Conservation (phyloP, 30 jellyfish, hydroid and myxozoan genomes). For the Morbakka virulenta region DNA sequence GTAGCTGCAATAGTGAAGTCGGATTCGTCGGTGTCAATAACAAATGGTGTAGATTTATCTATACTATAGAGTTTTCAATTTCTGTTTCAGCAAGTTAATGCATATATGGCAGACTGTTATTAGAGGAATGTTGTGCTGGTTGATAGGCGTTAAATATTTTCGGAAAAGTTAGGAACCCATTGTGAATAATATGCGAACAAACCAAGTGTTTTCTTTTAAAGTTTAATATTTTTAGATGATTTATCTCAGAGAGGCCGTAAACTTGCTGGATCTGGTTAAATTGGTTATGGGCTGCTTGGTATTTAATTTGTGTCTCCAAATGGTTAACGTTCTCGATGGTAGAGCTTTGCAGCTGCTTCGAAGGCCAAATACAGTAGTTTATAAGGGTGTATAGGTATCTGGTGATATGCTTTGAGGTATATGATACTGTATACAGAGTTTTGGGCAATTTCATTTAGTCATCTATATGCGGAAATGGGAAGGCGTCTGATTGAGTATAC, state of each 20-base stretch:
- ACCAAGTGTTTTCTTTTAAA: background rate
- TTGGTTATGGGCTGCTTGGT: slow-evolving; percentile 11
- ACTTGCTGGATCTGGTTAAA: background rate
- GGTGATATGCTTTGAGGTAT: slow-evolving; percentile 50
- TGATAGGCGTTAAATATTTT: background rate
- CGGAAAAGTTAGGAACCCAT: too few relatives aligned
- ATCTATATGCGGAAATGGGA: slow-evolving; percentile 49
- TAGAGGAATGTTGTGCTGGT: background rate
- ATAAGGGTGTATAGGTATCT: slow-evolving; percentile 6
- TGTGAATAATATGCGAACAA: background rate
- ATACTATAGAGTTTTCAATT: background rate
- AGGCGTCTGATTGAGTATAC: too few relatives aligned
- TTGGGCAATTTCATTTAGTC: slow-evolving; percentile 36
- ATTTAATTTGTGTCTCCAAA: slow-evolving; percentile 39
- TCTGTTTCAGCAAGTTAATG: background rate
- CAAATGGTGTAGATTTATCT: slow-evolving; percentile 43
- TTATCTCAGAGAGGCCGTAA: background rate
- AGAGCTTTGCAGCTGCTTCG: slow-evolving; percentile 40
- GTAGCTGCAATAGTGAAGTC: slow-evolving; percentile 52
- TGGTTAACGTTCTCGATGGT: slow-evolving; percentile 13
- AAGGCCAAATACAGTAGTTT: slow-evolving; percentile 27
- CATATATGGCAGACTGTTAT: background rate
- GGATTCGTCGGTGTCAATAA: slow-evolving; percentile 39
- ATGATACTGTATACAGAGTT: too few relatives aligned
- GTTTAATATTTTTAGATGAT: background rate